Percentiles rank a stretch among this genome's conserved stretches.
phyloP scores from a whole-genome alignment of 2,113 vertebrate species.

The Pantherophis guttatus region DNA sequence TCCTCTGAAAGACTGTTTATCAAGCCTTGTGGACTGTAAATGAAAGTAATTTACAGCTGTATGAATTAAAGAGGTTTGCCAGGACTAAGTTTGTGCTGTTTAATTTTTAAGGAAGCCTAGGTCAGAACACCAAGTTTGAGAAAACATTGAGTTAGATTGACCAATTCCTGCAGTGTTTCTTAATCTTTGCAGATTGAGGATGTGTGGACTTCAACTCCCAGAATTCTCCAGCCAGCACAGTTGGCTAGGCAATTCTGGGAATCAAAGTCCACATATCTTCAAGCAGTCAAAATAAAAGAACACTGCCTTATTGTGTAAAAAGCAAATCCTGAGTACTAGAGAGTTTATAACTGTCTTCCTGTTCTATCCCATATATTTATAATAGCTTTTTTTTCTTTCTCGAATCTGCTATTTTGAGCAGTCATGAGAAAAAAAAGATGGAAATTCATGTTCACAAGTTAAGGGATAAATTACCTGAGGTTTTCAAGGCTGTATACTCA shows the following conservation, averaged over 20 bases:
- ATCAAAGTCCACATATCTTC: background rate
- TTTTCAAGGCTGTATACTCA: background rate
- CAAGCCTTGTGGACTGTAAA: too few relatives aligned
- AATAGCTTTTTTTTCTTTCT: background rate
- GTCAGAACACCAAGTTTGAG: background rate
- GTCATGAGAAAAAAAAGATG: background rate
- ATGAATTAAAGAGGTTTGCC: too few relatives aligned
- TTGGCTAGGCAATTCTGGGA: background rate
- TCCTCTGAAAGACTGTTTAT: too few relatives aligned
- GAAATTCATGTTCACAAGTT: background rate
- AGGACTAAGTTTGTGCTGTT: too few relatives aligned
- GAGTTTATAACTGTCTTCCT: background rate
- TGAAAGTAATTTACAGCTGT: too few relatives aligned
- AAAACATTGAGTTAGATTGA: background rate
- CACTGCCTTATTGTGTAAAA: background rate
- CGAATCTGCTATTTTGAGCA: background rate
- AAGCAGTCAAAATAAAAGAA: background rate
- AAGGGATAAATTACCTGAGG: background rate
- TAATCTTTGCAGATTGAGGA: background rate
- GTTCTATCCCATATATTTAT: background rate
- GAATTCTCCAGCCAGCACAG: background rate
- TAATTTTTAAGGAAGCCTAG: too few relatives aligned
- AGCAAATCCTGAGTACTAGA: background rate
- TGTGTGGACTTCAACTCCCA: background rate
- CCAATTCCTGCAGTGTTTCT: background rate